Conservation (phyloP, 2,797 vertebrate species). For the Helicolenus hilgendorfi region DNA sequence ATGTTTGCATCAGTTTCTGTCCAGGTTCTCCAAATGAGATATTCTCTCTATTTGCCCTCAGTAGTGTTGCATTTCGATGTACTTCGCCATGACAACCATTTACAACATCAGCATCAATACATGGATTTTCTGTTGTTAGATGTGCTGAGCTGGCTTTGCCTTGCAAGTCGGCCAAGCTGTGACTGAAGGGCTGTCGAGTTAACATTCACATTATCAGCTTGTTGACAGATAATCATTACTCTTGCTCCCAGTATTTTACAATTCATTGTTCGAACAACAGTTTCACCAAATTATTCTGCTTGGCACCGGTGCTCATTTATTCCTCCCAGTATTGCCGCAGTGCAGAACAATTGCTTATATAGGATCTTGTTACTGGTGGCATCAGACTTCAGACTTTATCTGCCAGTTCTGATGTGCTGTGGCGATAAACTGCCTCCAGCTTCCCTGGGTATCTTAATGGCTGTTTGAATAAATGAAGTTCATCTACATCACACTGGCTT, state of each 20-base stretch:
- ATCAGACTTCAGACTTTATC: conserved; percentile 20
- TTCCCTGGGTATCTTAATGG: not conserved
- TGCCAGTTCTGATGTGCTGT: conserved; percentile 2
- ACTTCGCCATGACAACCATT: conserved; percentile 1
- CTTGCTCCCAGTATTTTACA: not conserved
- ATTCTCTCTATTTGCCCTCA: not conserved
- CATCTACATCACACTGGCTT: conserved; percentile 7
- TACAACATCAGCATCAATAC: conserved; percentile 46
- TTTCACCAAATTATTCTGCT: conserved; percentile 12
- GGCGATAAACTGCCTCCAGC: conserved; percentile 3
- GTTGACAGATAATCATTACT: conserved; percentile 26
- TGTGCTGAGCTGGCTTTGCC: conserved; percentile 32
- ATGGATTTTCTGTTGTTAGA: conserved; percentile 29
- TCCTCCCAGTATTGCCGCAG: conserved; percentile 20
- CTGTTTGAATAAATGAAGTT: conserved; percentile 28
- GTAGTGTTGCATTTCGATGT: not conserved
- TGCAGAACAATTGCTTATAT: conserved; percentile 29
- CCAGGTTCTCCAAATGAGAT: not conserved
- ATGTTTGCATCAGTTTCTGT: not conserved
- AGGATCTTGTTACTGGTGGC: conserved; percentile 30
- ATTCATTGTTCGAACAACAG: conserved; percentile 2
- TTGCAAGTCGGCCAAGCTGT: conserved; percentile 8
- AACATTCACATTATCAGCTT: conserved; percentile 19
- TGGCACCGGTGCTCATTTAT: conserved; percentile 2
- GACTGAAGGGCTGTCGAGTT: conserved; percentile 21